phyloP scores from a whole-genome alignment of 1,140 invertebrate genomes.

The Drosophila albomicans region DNA sequence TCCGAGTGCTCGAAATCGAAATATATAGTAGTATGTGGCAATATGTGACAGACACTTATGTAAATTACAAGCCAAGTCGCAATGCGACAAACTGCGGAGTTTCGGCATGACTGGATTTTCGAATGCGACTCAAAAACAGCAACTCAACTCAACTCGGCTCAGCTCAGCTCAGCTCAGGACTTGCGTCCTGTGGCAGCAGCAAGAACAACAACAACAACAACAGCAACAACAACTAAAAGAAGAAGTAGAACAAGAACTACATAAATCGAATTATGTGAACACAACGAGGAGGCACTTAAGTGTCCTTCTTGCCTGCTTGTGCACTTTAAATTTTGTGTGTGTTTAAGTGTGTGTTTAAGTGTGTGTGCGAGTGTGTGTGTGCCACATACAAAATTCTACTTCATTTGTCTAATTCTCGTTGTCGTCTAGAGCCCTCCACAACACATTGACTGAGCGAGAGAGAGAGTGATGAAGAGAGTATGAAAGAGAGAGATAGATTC shows the following conservation, averaged over 20 bases:
- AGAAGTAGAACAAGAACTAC: slow-evolving; percentile 46
- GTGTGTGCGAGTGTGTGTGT: slow-evolving; percentile 38
- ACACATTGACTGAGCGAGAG: slow-evolving; percentile 21
- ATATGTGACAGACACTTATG: slow-evolving; percentile 48
- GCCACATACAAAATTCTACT: slow-evolving; percentile 74
- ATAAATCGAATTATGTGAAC: slow-evolving; percentile 79
- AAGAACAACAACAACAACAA: slow-evolving; percentile 1
- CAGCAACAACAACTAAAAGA: slow-evolving; percentile 9
- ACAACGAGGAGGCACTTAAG: slow-evolving; percentile 73
- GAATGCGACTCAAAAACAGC: slow-evolving; percentile 10
- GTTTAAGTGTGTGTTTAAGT: too few relatives aligned
- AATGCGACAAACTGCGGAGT: slow-evolving; percentile 40
- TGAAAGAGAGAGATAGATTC: slow-evolving; percentile 3
- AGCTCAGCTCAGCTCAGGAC: neutral
- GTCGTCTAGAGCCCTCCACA: slow-evolving; percentile 59
- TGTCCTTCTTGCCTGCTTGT: slow-evolving; percentile 59
- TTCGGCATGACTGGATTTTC: slow-evolving; percentile 27
- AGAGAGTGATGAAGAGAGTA: neutral
- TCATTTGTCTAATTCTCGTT: slow-evolving; percentile 79
- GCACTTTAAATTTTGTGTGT: slow-evolving; percentile 44
- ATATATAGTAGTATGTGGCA: slow-evolving; percentile 42
- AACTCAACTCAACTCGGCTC: neutral
- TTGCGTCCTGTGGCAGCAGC: slow-evolving; percentile 4
- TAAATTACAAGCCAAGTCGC: slow-evolving; percentile 51
- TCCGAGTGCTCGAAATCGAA: slow-evolving; percentile 10